These are phyloP conservation scores for Achlya flavicornis DNA, from an alignment of 2,888 invertebrate species.

Conservation along the genomic window DNA sequence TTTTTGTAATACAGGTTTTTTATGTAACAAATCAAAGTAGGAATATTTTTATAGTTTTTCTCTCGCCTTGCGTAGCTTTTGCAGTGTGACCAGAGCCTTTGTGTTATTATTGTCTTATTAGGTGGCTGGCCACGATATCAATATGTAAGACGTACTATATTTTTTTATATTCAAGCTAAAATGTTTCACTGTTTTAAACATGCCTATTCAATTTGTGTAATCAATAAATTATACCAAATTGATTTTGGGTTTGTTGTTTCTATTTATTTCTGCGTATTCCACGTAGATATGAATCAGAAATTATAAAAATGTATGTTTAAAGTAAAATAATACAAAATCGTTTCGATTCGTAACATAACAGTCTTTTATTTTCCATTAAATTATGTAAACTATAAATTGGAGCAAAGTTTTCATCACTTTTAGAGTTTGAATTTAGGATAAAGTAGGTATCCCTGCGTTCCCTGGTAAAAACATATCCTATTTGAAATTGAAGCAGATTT, in stretches of 20 bases:
- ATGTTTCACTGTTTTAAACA: constrained; percentile 68
- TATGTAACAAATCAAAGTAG: not conserved
- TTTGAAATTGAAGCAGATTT: too few species aligned
- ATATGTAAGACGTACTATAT: constrained; percentile 71
- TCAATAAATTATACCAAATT: constrained; percentile 83
- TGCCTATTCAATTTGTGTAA: constrained; percentile 78
- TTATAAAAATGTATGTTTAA: constrained; percentile 1
- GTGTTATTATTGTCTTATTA: constrained; percentile 53
- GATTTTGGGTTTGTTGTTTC: constrained; percentile 41
- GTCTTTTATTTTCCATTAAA: constrained; percentile 6
- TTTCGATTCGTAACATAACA: constrained; percentile 5
- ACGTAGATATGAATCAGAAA: not conserved
- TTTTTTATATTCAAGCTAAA: constrained; percentile 71
- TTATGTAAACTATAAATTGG: not conserved
- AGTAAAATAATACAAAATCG: constrained; percentile 5
- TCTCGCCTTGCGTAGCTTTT: constrained; percentile 24
- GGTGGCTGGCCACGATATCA: constrained; percentile 80
- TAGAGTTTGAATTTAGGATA: too few species aligned
- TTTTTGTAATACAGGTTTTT: too few species aligned
- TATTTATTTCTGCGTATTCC: constrained; percentile 11
- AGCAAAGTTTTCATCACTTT: too few species aligned
- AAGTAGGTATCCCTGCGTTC: too few species aligned
- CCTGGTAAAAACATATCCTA: too few species aligned
- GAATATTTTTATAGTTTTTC: not conserved
- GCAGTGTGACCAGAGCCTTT: constrained; percentile 39